Percentiles rank a stretch among this genome's conserved stretches.
Conservation (phyloP, 2,113 vertebrate species). For the Mirounga angustirostris region DNA sequence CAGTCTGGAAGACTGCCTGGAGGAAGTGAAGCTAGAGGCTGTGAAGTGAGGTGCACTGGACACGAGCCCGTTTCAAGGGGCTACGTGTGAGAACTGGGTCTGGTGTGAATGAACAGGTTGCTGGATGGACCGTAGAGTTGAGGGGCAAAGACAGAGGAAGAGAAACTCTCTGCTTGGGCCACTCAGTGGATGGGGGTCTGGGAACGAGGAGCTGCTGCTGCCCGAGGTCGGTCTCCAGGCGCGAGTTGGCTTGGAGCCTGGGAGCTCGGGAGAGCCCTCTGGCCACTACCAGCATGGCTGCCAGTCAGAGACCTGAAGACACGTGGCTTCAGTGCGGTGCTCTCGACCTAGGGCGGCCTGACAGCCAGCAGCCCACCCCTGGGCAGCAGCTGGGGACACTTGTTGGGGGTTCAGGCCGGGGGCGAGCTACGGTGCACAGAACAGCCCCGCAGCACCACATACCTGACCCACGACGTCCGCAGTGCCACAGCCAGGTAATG, state of each 20-base stretch:
- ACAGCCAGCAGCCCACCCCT: too few relatives aligned
- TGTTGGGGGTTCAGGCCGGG: not conserved
- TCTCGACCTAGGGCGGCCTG: not conserved
- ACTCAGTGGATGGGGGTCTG: not conserved
- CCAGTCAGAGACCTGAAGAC: not conserved
- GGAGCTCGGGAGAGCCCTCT: not conserved
- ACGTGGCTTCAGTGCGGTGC: too few relatives aligned
- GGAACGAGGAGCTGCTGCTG: not conserved
- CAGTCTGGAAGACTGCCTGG: not conserved
- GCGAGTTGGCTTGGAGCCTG: accelerated
- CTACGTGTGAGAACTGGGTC: not conserved
- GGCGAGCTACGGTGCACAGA: too few relatives aligned
- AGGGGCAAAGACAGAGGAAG: not conserved
- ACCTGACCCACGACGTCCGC: not conserved
- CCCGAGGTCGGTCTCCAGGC: not conserved
- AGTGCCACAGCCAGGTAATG: not conserved
- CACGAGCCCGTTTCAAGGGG: not conserved
- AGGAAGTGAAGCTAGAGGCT: not conserved
- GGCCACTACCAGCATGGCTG: not conserved
- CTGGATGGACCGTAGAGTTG: not conserved
- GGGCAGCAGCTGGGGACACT: not conserved
- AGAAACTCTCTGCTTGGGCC: not conserved
- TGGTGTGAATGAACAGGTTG: not conserved
- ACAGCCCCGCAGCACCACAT: not conserved
- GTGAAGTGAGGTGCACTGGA: not conserved